A percentile compares a stretch with the other conserved stretches of the same genome.
Conservation (phyloP, 2,113 vertebrate species). For the Paedocypris sp. region DNA sequence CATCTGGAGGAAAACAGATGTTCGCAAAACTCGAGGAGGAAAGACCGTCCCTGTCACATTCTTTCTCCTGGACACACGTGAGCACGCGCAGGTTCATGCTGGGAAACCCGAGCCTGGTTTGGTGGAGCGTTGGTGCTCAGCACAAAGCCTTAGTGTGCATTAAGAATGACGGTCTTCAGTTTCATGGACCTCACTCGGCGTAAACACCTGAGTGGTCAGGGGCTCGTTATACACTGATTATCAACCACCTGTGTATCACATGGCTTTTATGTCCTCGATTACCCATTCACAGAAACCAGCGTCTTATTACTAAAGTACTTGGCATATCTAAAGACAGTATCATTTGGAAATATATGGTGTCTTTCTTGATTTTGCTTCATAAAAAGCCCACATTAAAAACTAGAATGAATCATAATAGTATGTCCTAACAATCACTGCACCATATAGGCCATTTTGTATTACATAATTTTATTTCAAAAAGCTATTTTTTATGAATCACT, state of each 20-base stretch:
- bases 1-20: neutral
- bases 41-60: conserved; percentile 1
- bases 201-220: conserved; percentile 26
- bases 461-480: no score
- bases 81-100: neutral
- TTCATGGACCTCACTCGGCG: conserved; percentile 29
- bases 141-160: conserved; percentile 24
- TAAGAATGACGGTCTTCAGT: conserved; percentile 35
- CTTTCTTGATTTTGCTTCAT: neutral
- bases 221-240: conserved; percentile 23
- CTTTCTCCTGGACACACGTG: conserved; percentile 15
- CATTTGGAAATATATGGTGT: neutral
- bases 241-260: conserved; percentile 23
- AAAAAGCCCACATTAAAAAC: neutral
- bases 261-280: conserved; percentile 33
- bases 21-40: neutral
- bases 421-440: no score
- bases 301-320: conserved; percentile 26
- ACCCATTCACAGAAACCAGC: conserved; percentile 17
- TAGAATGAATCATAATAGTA: neutral
- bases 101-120: conserved; percentile 22
- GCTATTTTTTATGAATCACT: no score
- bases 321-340: conserved; percentile 1
- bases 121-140: neutral
- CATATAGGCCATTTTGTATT: no score